phyloP scores from a whole-genome alignment of 2,113 vertebrate species.

The Brachirus orientalis region DNA sequence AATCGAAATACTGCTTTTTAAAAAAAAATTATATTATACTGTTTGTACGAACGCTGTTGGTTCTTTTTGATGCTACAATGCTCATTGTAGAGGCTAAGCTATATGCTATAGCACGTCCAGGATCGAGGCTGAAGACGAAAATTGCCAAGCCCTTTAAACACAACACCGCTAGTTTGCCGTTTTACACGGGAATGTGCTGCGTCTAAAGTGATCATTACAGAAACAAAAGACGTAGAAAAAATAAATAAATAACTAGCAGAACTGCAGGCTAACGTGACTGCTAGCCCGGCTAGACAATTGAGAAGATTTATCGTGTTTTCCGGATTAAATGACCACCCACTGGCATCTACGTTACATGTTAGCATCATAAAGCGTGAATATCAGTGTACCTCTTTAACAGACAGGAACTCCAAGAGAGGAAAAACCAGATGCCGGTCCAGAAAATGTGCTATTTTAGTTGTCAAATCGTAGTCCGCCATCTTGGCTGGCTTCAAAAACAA shows the following conservation, averaged over 20 bases:
- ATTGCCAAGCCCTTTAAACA: not conserved
- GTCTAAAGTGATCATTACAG: no score
- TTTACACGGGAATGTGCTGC: no score
- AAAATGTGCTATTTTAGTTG: constrained; percentile 93
- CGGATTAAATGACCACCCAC: not conserved
- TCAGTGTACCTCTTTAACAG: constrained; percentile 89
- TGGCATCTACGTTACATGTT: not conserved
- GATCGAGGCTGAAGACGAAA: not conserved
- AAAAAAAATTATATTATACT: no score
- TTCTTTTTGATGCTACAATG: not conserved
- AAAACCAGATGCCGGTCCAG: constrained; percentile 95
- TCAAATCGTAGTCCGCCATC: constrained; percentile 97
- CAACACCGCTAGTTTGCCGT: not conserved
- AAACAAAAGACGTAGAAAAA: no score
- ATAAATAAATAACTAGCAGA: no score
- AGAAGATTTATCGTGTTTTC: not conserved
- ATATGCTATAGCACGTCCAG: not conserved
- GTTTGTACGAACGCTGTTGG: no score
- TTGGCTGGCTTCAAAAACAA: constrained; percentile 68
- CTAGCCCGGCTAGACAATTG: not conserved
- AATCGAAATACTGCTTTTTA: no score
- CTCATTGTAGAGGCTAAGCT: not conserved
- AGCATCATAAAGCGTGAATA: fast-evolving
- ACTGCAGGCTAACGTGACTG: constrained; percentile 2
- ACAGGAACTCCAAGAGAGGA: constrained; percentile 93